Base-by-base conservation (phyloP, 2,797 vertebrate genomes). In the Tapera naevia region DNA sequence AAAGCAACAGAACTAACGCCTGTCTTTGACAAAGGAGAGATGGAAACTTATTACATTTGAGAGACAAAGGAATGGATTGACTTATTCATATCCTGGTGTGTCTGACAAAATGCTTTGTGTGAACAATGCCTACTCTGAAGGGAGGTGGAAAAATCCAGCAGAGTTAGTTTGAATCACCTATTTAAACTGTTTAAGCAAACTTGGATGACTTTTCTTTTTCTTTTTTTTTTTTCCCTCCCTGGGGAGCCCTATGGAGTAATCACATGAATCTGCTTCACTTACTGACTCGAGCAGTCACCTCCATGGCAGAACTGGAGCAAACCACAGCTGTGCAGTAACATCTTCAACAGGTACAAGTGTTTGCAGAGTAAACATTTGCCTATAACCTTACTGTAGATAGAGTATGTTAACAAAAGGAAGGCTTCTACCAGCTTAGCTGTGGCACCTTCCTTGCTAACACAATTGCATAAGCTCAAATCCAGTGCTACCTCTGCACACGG, bases 341-440 rank as follows among this genome's bases (percentile, higher is more conserved):
- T 95, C 95, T 96, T 96, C 90, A 94, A 93, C 66, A 86, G 86
- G 76, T 93, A 81, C 57, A 91, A 94, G 80, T 94, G 83, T 96
- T 95, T 94, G 94, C 96, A 95, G 83, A 95, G 94, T 86, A 91
- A 96, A 96, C 91, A 91, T 94, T 90, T 95, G 90, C 78, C 91
- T 94, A 88, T 80, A 93, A 88, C 88, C 91, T 88, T 90, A 93
- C 88, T 60, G 74, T 74, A 93, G 93, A 88, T n/a, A 81, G 74
- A 94, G 43, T 66, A 73, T 46, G 88, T 82, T 95, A 94, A 91
- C 91, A 94, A 85, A 96, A 95, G 84, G 61, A 92, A 88, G 69
- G 81, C 53, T 94, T 78, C 75, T 16, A 85, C 64, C 74, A 83
- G 88, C 93, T 89, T 67, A 82, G 57, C 92, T 92, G 78, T 4